Evolutionary conservation across 2,113 vertebrate species (phyloP).

Genomic region (Tursiops truncatus): DNA sequence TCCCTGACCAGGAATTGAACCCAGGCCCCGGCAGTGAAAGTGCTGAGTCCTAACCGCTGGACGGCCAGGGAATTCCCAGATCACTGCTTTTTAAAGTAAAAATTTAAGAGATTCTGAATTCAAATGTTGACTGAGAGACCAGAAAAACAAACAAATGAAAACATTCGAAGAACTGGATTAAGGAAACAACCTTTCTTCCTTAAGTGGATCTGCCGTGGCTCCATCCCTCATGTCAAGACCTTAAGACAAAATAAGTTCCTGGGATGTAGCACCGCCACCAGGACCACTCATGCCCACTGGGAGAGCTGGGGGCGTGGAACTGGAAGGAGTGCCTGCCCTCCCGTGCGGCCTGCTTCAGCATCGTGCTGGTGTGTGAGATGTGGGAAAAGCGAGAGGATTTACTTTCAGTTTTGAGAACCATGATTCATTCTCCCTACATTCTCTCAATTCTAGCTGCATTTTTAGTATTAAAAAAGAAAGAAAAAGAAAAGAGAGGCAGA

Average conservation of each 20-base stretch:
- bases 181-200: not conserved
- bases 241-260: no score
- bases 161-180: not conserved
- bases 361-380: not conserved
- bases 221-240: not conserved
- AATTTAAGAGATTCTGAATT: not conserved
- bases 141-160: not conserved
- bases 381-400: not conserved
- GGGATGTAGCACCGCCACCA: rapidly evolving
- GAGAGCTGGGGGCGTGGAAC: not conserved
- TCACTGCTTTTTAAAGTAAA: not conserved
- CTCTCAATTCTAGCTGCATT: not conserved
- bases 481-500: not conserved
- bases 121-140: not conserved
- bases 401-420: conserved; percentile 29
- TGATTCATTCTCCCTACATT: not conserved
- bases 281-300: rapidly evolving
- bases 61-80: not conserved
- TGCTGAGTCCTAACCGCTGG: not conserved
- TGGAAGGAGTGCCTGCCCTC: rapidly evolving
- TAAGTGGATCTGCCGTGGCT: not conserved
- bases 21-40: not conserved
- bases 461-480: not conserved
- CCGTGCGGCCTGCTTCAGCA: not conserved
- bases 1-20: not conserved